phyloP scores from a whole-genome alignment of 2,113 vertebrate species.

The Entomyzon cyanotis region DNA sequence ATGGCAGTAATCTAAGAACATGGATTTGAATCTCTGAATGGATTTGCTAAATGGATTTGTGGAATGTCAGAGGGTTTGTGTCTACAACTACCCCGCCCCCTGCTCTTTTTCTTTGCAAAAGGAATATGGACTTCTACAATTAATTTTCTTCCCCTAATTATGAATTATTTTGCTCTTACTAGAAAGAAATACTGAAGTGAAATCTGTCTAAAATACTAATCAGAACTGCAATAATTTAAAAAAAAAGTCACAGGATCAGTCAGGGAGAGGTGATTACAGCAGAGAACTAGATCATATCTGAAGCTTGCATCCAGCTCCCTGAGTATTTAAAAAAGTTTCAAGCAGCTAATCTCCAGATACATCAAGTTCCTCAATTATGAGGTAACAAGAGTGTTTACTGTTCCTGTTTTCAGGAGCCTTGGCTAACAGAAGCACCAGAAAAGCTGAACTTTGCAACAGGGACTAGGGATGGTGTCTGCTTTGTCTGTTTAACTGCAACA shows the following conservation, averaged over 20 bases:
- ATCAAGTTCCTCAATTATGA: not conserved
- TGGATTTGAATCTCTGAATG: not conserved
- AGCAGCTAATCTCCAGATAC: not conserved
- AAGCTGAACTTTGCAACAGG: not conserved
- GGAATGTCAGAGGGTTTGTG: not conserved
- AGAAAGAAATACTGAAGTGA: not conserved
- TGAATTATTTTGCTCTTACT: not conserved
- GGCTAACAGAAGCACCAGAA: not conserved
- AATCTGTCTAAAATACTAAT: not conserved
- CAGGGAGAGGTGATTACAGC: not conserved
- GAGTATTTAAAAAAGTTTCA: not conserved
- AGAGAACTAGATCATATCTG: not conserved
- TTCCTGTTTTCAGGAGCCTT: not conserved
- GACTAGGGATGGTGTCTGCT: not conserved
- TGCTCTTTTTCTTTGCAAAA: not conserved
- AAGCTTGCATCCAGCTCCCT: not conserved
- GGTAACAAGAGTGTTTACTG: not conserved
- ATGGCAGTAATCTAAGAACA: not conserved
- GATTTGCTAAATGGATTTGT: not conserved
- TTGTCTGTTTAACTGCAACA: not conserved
- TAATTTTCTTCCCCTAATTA: not conserved
- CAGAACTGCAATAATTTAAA: not conserved
- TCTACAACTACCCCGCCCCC: accelerated
- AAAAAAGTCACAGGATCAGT: not conserved
- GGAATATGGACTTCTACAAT: not conserved